Evolutionary conservation across 30 jellyfish, hydroid and myxozoan genomes (phyloP).

Genomic region (Clytia hemisphaerica): DNA sequence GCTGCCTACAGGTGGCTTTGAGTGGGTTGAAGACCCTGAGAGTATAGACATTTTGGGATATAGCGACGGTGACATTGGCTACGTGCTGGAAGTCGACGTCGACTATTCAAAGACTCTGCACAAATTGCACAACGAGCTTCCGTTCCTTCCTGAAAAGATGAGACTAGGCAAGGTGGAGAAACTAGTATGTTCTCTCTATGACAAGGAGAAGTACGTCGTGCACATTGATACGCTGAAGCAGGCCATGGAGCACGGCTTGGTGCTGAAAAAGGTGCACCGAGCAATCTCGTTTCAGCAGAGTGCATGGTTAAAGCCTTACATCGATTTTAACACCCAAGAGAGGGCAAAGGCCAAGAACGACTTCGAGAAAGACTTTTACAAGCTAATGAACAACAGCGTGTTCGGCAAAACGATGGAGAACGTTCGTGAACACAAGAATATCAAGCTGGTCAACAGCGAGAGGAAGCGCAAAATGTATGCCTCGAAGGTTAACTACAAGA

Average conservation of each 20-base stretch:
- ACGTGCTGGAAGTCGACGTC: slow-evolving; percentile 46
- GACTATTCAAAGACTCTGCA: slow-evolving; percentile 54
- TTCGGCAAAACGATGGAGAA: slow-evolving; percentile 12
- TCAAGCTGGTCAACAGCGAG: not conserved
- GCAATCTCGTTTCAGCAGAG: not conserved
- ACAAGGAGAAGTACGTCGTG: slow-evolving; percentile 42
- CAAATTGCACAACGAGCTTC: slow-evolving; percentile 52
- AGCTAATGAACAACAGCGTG: not conserved
- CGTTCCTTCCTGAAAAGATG: slow-evolving; percentile 43
- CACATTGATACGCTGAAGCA: slow-evolving; percentile 38
- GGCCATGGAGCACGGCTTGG: slow-evolving; percentile 13
- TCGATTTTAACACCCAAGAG: slow-evolving; percentile 2
- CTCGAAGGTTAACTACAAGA: too few relatives aligned
- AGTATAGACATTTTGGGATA: not conserved
- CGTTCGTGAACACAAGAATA: not conserved
- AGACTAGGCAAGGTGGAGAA: slow-evolving; percentile 4
- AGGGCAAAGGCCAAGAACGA: slow-evolving; percentile 11
- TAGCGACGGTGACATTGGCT: too few relatives aligned
- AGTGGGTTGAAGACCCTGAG: slow-evolving; percentile 40
- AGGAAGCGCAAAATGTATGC: too few relatives aligned
- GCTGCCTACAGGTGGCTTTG: slow-evolving; percentile 50
- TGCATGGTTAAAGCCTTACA: slow-evolving; percentile 18
- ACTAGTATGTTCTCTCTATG: slow-evolving; percentile 30
- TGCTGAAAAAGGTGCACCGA: slow-evolving; percentile 6
- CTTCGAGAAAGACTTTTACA: slow-evolving; percentile 11